Evolutionary conservation across 1,140 invertebrate species (phyloP), one percentile per base, ranked within the genome.

Genomic region (Glossosoma conforme): DNA sequence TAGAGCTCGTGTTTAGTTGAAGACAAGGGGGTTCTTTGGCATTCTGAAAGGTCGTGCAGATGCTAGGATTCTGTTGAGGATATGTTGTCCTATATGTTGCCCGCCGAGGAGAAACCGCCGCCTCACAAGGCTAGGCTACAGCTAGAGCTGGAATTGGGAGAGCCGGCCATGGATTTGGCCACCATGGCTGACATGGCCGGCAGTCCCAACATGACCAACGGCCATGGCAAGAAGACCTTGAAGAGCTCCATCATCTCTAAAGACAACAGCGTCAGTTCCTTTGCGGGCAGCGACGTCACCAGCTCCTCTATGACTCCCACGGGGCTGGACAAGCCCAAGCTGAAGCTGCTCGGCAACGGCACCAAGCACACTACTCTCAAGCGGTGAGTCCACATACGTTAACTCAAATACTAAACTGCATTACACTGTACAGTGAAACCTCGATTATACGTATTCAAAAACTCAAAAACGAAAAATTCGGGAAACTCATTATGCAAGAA

Each of bases 61-160:
- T n/a, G n/a, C n/a, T n/a, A n/a, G n/a, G n/a, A n/a, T n/a, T n/a
- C n/a, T n/a, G n/a, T n/a, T n/a, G n/a, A n/a, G n/a, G n/a, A n/a
- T n/a, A 82, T 82, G 80, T 67, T 82, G 65, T 82, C 80, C 24
- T 82, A 82, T 62, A 81, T 82, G 76, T 70, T 82, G 56, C 79
- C 80, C 15, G 74, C 80, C 44, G 80, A 80, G 52, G 78, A 82
- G 58, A 81, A 81, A 62, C 78, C 78, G 14, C 78, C 77, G 10
- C 77, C 77, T 56, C 65, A 65, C 11, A 70, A 76, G 48, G 61
- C 77, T 49, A 73, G 76, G 24, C 61, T 79, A 54, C 70, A 74
- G 57, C 60, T 74, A 44, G 64, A 64, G 52, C 30, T 58, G 42
- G 56, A 15, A 32, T 32, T 24, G 18, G 32, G 30, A 3, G 32